phyloP scores from a whole-genome alignment of 2,888 invertebrate species.

The Brenthis hecate region DNA sequence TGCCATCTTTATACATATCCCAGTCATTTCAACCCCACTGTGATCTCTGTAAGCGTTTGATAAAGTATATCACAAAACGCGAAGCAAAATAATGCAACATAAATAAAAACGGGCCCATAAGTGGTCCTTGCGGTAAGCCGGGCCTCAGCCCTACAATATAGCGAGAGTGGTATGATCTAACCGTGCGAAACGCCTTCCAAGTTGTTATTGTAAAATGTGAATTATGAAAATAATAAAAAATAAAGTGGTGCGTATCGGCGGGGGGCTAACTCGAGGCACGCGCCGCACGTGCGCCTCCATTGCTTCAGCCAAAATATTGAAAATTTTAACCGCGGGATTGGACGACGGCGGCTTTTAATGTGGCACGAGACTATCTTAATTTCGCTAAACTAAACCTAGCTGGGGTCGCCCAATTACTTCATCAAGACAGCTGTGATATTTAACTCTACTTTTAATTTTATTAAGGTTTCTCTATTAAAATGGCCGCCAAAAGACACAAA shows the following conservation, averaged over 20 bases:
- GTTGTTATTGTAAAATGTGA: slow-evolving; percentile 81
- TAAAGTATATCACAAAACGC: slow-evolving; percentile 81
- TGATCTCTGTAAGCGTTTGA: slow-evolving; percentile 77
- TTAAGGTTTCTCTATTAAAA: background rate
- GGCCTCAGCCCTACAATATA: slow-evolving; percentile 51
- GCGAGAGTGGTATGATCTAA: slow-evolving; percentile 75
- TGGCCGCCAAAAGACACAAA: background rate
- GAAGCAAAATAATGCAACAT: slow-evolving; percentile 63
- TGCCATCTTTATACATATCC: slow-evolving; percentile 60
- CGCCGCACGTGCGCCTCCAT: slow-evolving; percentile 66
- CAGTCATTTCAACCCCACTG: slow-evolving; percentile 71
- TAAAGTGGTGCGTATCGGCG: slow-evolving; percentile 62
- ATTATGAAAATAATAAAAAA: slow-evolving; percentile 83
- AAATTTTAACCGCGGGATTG: slow-evolving; percentile 72
- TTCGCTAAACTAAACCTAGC: slow-evolving; percentile 63
- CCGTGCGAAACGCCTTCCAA: slow-evolving; percentile 81
- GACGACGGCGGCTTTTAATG: slow-evolving; percentile 56
- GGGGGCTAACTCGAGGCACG: slow-evolving; percentile 76
- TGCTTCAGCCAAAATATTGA: slow-evolving; percentile 75
- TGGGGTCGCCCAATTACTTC: slow-evolving; percentile 50
- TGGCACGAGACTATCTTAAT: slow-evolving; percentile 75
- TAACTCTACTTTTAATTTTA: slow-evolving; percentile 15
- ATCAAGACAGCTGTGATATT: slow-evolving; percentile 20
- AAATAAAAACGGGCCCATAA: slow-evolving; percentile 75
- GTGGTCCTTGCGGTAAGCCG: slow-evolving; percentile 76